Evolutionary conservation across 2,113 vertebrate species (phyloP).

Genomic region (Emydura subglobosa): DNA sequence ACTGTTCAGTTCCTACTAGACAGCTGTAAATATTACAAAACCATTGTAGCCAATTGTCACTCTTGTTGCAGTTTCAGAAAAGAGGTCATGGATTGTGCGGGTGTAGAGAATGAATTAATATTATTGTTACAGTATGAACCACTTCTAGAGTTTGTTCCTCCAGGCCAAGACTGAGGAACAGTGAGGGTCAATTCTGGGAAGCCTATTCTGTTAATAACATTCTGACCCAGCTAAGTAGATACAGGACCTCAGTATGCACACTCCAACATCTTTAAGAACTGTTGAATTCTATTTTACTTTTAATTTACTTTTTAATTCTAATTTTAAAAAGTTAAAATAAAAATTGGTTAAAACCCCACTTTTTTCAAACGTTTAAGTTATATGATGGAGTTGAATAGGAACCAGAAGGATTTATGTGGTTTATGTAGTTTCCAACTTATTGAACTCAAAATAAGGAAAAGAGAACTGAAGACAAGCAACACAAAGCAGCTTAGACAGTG

Average conservation of each 20-base stretch:
- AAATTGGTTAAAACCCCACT: neutral
- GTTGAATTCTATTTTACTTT: neutral
- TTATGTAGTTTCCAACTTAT: neutral
- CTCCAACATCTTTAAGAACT: neutral
- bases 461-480: neutral
- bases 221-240: neutral
- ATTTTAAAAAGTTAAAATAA: neutral
- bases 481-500: constrained; percentile 17
- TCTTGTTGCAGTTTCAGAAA: neutral
- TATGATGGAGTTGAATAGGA: neutral
- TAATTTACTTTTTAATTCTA: too few relatives aligned
- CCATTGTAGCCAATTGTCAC: neutral
- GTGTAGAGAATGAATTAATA: neutral
- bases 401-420: neutral
- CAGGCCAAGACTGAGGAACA: neutral
- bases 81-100: neutral
- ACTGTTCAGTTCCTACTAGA: neutral
- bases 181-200: neutral
- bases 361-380: neutral
- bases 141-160: neutral
- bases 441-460: neutral
- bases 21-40: neutral
- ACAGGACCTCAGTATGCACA: neutral
- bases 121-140: neutral
- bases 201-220: neutral